These are phyloP conservation scores for Nomada fabriciana DNA, from an alignment of 2,888 invertebrate genomes.

Conservation along the genomic window DNA sequence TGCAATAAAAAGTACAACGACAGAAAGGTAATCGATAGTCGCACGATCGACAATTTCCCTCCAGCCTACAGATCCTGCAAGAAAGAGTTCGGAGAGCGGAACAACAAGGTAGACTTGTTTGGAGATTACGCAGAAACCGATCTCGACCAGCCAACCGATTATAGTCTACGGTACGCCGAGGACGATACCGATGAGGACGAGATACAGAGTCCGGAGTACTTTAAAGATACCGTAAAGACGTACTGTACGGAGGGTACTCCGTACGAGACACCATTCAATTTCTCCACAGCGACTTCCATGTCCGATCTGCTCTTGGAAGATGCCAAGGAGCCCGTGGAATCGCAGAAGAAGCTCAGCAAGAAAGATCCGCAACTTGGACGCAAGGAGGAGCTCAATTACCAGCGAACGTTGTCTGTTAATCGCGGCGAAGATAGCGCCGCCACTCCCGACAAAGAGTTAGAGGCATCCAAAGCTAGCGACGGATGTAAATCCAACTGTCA, in stretches of 20 bases:
- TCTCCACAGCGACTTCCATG: constrained; percentile 96
- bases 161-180: constrained; percentile 95
- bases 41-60: constrained; percentile 25
- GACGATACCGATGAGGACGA: constrained; percentile 89
- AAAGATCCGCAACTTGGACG: constrained; percentile 62
- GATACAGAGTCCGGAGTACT: constrained; percentile 78
- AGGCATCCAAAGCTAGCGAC: constrained; percentile 47
- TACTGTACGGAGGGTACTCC: constrained; percentile 97
- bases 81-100: constrained; percentile 75
- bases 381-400: constrained; percentile 46
- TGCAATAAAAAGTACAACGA: constrained; percentile 86
- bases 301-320: constrained; percentile 90
- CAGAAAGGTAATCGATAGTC: constrained; percentile 62
- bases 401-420: constrained; percentile 32
- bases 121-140: constrained; percentile 95
- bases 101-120: constrained; percentile 78
- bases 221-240: constrained; percentile 94
- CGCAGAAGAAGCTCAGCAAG: constrained; percentile 68
- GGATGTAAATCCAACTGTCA: constrained; percentile 87
- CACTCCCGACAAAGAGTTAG: constrained; percentile 68
- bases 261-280: constrained; percentile 89
- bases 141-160: constrained; percentile 96
- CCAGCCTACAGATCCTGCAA: constrained; percentile 61
- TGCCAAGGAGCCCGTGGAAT: constrained; percentile 74
- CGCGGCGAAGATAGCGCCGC: constrained; percentile 49